Base-by-base conservation (phyloP, 2,113 vertebrate genomes). In the Lanius collurio region DNA sequence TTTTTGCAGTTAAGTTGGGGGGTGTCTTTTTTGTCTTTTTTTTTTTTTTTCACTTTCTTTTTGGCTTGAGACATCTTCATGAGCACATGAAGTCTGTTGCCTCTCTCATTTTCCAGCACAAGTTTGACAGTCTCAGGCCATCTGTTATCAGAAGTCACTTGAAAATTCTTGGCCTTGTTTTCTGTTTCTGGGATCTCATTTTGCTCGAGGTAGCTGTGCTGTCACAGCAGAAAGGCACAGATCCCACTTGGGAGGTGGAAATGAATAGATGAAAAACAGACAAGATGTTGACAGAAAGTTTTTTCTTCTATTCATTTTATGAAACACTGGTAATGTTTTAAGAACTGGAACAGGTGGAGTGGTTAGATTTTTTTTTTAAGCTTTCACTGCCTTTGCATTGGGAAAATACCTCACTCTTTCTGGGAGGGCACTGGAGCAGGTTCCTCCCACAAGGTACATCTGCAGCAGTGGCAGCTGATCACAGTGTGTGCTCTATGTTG, bases 131-230 rank as follows among this genome's bases (percentile, higher is more conserved):
- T 87, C 74, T 79, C 41, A 56, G 50, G 63, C 70, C 68, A 90
- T 89, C 77, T 91, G 78, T 73, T 95, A 79, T 35, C 74, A 91
- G 69, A 84, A 87, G 77, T 57, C 37, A 50, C 70, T 90, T 94
- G 67, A 89, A 91, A 89, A 93, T 62, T 80, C 70, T 94, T 93
- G 81, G 69, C 87, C 77, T 76, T 91, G 28, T 64, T 83, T 89
- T 84, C 53, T 73, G 24, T 89, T 89, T 84, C 57, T 87, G 70
- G 82, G 63, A 53, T 89, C 23, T 76, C 57, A 30, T 74, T 94
- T 95, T 94, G 59, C 50, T 74, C 7, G 82, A 73, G 62, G 70
- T 90, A 68, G 35, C 69, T 24, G 22, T 71, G 33, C 73, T 82
- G 64, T 88, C 13, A 8, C 69, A 56, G 64, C 81, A 76, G 87